Evolutionary conservation across 2,888 invertebrate genomes (phyloP), one percentile per base, ranked within the genome.

Genomic region (Seira ritae): DNA sequence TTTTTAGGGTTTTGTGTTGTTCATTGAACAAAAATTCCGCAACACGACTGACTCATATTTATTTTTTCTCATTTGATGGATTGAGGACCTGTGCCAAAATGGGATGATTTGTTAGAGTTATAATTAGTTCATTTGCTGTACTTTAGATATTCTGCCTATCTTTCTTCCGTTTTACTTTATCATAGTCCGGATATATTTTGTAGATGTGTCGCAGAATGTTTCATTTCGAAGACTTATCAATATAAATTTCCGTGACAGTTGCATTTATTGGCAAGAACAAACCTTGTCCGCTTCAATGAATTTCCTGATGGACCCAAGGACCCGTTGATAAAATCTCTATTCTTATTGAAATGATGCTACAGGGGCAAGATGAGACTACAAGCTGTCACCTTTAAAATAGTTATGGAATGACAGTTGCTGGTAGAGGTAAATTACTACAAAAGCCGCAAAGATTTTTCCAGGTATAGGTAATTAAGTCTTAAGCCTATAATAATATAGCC

Each of bases 21-120:
- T n/a, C n/a, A n/a, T n/a, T 20, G 31, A 60, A 78, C 42, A 60
- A 71, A 60, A 65, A 79, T 79, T 71, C 79, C 72, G 72, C 31
- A 42, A 66, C 79, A 79, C 72, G 79, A 66, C 42, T 71, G 12
- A 65, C 65, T 66, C 70, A n/a, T n/a, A 46, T 66, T 37, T 15
- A 62, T 72, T 72, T 72, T 10, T 24, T 31, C 19, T 8, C 60
- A 15, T 62, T 73, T 73, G 73, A 62, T 31, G 65, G 73, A 73
- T 71, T 73, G 65, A 37, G 65, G 62, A 73, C 37, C 65, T 37
- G 65, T 73, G 73, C 73, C 73, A 73, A 42, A 42, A 12, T 42
- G 42, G 42, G 42, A 42, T 42, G 42, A 42, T 42, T 4, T 42
- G 42, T 8, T 42, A 42, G 12, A 8, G 4, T 42, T 12, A 42